Percentiles rank a stretch among this genome's conserved stretches.
Evolutionary conservation across 2,797 vertebrate genomes (phyloP).

Genomic region (Macrochelys suwanniensis): DNA sequence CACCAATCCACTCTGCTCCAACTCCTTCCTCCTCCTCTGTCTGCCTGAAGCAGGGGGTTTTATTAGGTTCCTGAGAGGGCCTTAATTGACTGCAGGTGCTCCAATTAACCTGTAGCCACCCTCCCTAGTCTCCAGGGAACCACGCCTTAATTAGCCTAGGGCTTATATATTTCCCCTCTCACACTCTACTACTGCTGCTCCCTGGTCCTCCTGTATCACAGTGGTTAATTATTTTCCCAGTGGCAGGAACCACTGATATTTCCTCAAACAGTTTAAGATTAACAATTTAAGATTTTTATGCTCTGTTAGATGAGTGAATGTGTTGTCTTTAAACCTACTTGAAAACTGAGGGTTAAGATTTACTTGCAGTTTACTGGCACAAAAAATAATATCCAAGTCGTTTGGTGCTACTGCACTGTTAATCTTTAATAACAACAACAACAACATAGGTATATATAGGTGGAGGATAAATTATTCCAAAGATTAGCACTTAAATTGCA

Average conservation of each 20-base stretch:
- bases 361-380: neutral
- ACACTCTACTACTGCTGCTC: no score
- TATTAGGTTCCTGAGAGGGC: no score
- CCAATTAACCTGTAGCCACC: no score
- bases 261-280: constrained; percentile 24
- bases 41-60: no score
- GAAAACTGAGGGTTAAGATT: constrained; percentile 25
- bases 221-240: constrained; percentile 46
- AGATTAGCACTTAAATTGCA: neutral
- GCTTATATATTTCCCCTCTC: no score
- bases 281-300: constrained; percentile 26
- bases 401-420: neutral
- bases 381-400: constrained; percentile 20
- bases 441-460: neutral
- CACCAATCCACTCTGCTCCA: no score
- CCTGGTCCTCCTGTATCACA: no score
- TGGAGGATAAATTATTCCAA: neutral
- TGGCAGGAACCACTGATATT: constrained; percentile 21
- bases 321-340: constrained; percentile 36
- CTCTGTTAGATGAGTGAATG: constrained; percentile 28
- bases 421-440: neutral
- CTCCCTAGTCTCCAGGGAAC: no score
- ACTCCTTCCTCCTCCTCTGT: no score
- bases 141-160: no score
- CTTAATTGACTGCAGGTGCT: no score